A percentile compares a stretch with the other conserved stretches of the same genome.
Conservation (phyloP, 2,888 invertebrate genomes). For the Mythimna impura region DNA sequence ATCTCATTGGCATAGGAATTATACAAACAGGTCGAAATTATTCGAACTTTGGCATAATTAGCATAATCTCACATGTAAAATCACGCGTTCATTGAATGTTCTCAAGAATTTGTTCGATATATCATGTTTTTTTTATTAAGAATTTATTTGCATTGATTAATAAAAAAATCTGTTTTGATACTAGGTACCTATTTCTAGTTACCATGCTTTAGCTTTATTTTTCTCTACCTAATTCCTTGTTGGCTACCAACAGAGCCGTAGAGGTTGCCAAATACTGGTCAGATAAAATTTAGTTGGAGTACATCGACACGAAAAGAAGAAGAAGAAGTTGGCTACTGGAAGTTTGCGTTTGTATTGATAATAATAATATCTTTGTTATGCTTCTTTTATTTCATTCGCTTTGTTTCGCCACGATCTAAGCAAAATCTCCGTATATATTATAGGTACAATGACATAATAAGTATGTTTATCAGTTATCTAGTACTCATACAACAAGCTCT, state of each 20-base stretch:
- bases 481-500: too few species aligned
- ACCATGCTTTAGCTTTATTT: not conserved
- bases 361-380: not conserved
- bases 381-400: too few species aligned
- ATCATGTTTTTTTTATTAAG: slow-evolving; percentile 1
- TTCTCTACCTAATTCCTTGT: not conserved
- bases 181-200: not conserved
- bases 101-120: slow-evolving; percentile 28
- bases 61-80: slow-evolving; percentile 42
- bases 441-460: too few species aligned
- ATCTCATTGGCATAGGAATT: slow-evolving; percentile 59
- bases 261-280: too few species aligned
- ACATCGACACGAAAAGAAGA: too few species aligned
- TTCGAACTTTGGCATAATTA: slow-evolving; percentile 49
- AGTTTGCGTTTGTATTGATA: not conserved
- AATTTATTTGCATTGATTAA: slow-evolving; percentile 28
- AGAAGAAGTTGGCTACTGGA: not conserved
- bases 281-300: too few species aligned
- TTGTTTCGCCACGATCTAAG: too few species aligned
- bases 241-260: too few species aligned
- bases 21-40: slow-evolving; percentile 39
- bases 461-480: too few species aligned
- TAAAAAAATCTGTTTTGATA: not conserved
- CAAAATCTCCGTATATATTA: too few species aligned
- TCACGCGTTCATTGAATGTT: slow-evolving; percentile 43